phyloP scores from a whole-genome alignment of 2,888 invertebrate genomes.

The Griposia aprilina region DNA sequence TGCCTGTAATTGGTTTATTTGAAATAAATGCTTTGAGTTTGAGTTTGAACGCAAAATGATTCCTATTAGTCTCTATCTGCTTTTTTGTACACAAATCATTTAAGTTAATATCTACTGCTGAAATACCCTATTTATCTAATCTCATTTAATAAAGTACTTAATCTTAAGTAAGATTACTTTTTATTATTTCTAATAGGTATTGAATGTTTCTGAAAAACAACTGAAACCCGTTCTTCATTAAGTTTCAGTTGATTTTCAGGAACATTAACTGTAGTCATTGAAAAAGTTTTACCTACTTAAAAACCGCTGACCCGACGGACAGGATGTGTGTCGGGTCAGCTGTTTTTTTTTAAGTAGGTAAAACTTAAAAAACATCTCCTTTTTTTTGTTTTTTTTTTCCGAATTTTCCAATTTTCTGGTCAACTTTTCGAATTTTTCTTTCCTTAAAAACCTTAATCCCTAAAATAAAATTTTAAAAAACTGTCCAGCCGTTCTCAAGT shows the following conservation, averaged over 20 bases:
- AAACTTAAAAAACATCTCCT: no score
- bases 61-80: not conserved
- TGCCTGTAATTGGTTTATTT: no score
- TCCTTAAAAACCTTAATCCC: not conserved
- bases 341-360: no score
- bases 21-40: no score
- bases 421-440: not conserved
- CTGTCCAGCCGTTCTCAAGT: not conserved
- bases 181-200: not conserved
- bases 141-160: not conserved
- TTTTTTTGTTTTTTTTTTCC: no score
- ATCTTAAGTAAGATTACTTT: not conserved
- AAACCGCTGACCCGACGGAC: not conserved
- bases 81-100: not conserved
- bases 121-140: not conserved
- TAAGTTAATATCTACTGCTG: not conserved
- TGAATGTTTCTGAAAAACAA: not conserved
- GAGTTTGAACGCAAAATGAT: rapidly evolving
- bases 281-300: not conserved
- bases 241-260: not conserved
- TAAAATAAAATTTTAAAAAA: not conserved
- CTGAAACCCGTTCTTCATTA: no score
- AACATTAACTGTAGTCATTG: not conserved
- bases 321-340: no score
- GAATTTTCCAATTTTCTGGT: not conserved